Percentiles rank a stretch among this genome's conserved stretches.
These are phyloP conservation scores for Enhydra lutris DNA, from an alignment of 2,113 vertebrate genomes.

Conservation along the genomic window DNA sequence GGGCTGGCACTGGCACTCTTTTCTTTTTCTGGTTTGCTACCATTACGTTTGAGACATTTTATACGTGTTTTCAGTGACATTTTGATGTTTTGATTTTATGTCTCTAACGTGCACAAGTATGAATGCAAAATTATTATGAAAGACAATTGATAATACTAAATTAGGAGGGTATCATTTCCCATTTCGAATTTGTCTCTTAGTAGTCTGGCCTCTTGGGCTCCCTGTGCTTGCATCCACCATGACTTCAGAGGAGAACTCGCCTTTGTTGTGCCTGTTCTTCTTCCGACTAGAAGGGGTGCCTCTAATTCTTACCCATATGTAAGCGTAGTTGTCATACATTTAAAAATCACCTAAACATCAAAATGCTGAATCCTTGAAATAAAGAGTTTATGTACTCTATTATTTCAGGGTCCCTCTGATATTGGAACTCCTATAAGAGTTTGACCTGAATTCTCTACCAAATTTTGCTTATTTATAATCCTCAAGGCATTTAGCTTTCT, in stretches of 20 bases:
- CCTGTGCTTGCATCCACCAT: neutral
- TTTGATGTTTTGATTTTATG: neutral
- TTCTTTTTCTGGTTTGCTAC: neutral
- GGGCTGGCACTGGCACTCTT: neutral
- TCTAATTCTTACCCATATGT: neutral
- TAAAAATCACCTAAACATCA: neutral
- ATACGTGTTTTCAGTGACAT: neutral
- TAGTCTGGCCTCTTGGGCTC: neutral
- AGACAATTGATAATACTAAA: neutral
- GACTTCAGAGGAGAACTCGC: neutral
- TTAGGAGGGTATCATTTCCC: rapidly evolving
- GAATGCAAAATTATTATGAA: neutral
- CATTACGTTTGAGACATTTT: neutral
- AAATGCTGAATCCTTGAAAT: neutral
- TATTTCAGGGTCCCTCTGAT: neutral
- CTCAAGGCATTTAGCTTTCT: neutral
- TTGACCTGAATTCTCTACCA: neutral
- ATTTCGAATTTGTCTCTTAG: neutral
- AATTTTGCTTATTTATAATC: neutral
- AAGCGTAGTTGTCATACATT: neutral
- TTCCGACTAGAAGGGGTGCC: neutral
- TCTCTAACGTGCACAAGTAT: neutral
- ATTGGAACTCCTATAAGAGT: neutral
- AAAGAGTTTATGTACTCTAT: neutral
- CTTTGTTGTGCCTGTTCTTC: neutral